Percentiles rank a stretch among this genome's conserved stretches.
Conservation (phyloP, 2,797 vertebrate genomes). For the Naso thynnoides region DNA sequence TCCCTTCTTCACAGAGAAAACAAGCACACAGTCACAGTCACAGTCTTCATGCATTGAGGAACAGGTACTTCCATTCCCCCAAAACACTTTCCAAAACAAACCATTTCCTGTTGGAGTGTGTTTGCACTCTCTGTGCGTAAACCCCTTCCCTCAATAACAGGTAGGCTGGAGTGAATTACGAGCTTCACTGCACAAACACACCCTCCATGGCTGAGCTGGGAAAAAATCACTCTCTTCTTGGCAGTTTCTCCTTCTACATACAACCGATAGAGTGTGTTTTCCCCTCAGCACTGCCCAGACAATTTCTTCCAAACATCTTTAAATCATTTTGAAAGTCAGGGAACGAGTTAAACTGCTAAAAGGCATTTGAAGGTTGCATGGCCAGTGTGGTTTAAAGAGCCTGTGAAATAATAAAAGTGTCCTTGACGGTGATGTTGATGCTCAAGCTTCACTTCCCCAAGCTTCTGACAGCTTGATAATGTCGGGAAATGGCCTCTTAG, state of each 20-base stretch:
- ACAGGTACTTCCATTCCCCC: conserved; percentile 32
- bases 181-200: conserved; percentile 54
- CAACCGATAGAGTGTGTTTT: conserved; percentile 16
- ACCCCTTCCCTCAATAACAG: conserved; percentile 41
- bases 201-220: conserved; percentile 18
- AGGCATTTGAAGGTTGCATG: conserved; percentile 33
- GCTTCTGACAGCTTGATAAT: conserved; percentile 52
- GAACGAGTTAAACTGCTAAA: conserved; percentile 36
- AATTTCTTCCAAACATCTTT: conserved; percentile 19
- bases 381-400: conserved; percentile 24
- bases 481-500: conserved; percentile 46
- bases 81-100: conserved; percentile 30
- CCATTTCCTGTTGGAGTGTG: conserved; percentile 36
- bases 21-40: not conserved
- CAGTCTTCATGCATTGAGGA: conserved; percentile 13
- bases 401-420: conserved; percentile 52
- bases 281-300: conserved; percentile 3
- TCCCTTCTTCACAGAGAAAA: conserved; percentile 8
- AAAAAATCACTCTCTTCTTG: conserved; percentile 29
- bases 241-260: conserved; percentile 22
- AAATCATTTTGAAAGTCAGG: conserved; percentile 33
- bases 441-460: conserved; percentile 4
- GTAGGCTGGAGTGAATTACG: conserved; percentile 61
- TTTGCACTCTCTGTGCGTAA: conserved; percentile 21
- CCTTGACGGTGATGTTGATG: conserved; percentile 47